Evolutionary conservation across 1,140 invertebrate species (phyloP).

Genomic region (Drosophila mauritiana): DNA sequence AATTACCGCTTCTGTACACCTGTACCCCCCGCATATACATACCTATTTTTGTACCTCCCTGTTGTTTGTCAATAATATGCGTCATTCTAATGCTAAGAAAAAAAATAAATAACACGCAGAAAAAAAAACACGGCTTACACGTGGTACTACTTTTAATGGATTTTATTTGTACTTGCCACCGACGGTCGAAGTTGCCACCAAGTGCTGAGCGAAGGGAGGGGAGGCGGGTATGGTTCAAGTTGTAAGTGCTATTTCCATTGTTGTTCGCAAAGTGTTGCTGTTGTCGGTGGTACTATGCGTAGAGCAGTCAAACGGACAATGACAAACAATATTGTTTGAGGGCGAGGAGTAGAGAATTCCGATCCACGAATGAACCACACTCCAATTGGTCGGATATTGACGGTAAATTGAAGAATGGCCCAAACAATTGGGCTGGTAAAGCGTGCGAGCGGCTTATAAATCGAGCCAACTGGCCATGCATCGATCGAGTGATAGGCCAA

Average conservation of each 20-base stretch:
- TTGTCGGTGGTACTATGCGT: conserved; percentile 43
- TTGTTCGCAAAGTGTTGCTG: conserved; percentile 46
- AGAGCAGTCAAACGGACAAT: conserved; percentile 50
- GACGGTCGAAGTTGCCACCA: conserved; percentile 22
- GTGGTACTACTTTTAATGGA: conserved; percentile 77
- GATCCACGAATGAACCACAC: conserved; percentile 19
- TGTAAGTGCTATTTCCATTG: conserved; percentile 56
- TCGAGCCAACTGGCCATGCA: conserved; percentile 20
- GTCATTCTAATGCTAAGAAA: conserved; percentile 68
- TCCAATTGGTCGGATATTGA: conserved; percentile 38
- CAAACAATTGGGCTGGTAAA: conserved; percentile 37
- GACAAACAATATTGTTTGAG: conserved; percentile 47
- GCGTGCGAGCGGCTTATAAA: conserved; percentile 38
- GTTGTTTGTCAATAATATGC: conserved; percentile 70
- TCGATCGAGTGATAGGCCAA: conserved; percentile 16
- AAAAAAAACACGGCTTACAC: conserved; percentile 63
- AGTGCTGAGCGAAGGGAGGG: not conserved
- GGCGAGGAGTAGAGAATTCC: not conserved
- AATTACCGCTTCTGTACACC: conserved; percentile 33
- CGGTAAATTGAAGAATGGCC: conserved; percentile 30
- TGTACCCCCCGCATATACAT: conserved; percentile 6
- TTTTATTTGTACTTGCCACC: conserved; percentile 80
- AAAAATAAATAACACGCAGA: conserved; percentile 53
- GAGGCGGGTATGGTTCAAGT: conserved; percentile 41
- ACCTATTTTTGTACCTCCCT: conserved; percentile 14